Conservation (phyloP, 2,113 vertebrate species). For the Sander lucioperca region DNA sequence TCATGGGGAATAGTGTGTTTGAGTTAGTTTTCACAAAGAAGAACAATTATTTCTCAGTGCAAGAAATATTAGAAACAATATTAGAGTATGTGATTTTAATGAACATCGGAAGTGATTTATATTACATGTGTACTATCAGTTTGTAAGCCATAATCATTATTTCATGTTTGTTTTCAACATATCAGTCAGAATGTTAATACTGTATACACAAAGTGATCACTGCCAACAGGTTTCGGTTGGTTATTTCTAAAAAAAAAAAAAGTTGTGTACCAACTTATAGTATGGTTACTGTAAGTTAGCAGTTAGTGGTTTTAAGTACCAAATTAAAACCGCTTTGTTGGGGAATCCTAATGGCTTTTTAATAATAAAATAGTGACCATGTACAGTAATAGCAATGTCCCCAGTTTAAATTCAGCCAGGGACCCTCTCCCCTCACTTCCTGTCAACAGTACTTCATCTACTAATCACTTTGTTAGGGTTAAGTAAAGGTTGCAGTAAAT, state of each 20-base stretch:
- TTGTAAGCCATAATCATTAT: not conserved
- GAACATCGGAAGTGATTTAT: not conserved
- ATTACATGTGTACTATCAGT: not conserved
- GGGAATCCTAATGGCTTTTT: not conserved
- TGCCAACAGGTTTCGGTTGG: not conserved
- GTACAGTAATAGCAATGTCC: not conserved
- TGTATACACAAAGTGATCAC: not conserved
- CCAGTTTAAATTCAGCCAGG: not conserved
- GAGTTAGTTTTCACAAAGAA: conserved; percentile 40
- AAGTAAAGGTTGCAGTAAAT: not conserved
- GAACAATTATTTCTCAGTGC: conserved; percentile 12
- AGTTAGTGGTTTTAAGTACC: not conserved
- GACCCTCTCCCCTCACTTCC: not conserved
- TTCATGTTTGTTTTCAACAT: not conserved
- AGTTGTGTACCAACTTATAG: not conserved
- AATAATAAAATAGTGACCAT: not conserved
- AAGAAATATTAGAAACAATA: conserved; percentile 25
- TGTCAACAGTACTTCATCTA: not conserved
- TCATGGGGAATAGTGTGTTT: conserved; percentile 47
- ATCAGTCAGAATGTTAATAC: not conserved
- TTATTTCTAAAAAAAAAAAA: not conserved
- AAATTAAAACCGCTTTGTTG: not conserved
- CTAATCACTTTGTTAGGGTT: not conserved
- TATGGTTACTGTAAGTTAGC: not conserved
- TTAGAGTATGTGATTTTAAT: not conserved